Conservation (phyloP, 64 coral and sea anemone genomes). For the Catalaphyllia jardinei region DNA sequence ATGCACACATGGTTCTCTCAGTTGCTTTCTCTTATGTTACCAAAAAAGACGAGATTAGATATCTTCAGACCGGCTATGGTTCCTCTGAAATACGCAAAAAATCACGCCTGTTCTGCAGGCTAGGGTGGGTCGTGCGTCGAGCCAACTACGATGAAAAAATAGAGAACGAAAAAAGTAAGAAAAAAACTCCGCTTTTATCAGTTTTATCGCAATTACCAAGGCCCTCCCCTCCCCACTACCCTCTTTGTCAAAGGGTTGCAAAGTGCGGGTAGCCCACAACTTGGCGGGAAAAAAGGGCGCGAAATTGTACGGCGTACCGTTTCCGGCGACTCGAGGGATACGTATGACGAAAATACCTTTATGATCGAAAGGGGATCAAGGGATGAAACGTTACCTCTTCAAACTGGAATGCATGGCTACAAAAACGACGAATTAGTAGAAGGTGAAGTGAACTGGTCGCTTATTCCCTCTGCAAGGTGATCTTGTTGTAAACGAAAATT, state of each 20-base stretch:
- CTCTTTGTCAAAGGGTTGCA: too few species aligned
- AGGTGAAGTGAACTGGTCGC: not conserved
- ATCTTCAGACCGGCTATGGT: too few species aligned
- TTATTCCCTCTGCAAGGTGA: slow-evolving; percentile 65
- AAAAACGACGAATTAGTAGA: not conserved
- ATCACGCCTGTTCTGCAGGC: too few species aligned
- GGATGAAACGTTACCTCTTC: not conserved
- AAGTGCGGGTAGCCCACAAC: not conserved
- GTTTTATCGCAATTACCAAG: not conserved
- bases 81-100: too few species aligned
- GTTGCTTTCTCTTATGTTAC: too few species aligned
- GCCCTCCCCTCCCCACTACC: too few species aligned
- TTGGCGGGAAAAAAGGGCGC: slow-evolving; percentile 34
- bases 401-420: not conserved
- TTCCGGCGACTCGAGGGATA: not conserved
- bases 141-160: too few species aligned
- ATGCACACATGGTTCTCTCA: not conserved
- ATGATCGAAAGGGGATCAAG: not conserved
- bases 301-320: not conserved
- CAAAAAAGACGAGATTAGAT: too few species aligned
- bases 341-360: not conserved
- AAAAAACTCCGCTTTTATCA: too few species aligned
- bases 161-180: too few species aligned
- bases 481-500: not conserved
- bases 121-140: too few species aligned